Percentiles rank a stretch among this genome's conserved stretches.
phyloP scores from a whole-genome alignment of 2,797 vertebrate species.

The Enteromius trimaculatus region DNA sequence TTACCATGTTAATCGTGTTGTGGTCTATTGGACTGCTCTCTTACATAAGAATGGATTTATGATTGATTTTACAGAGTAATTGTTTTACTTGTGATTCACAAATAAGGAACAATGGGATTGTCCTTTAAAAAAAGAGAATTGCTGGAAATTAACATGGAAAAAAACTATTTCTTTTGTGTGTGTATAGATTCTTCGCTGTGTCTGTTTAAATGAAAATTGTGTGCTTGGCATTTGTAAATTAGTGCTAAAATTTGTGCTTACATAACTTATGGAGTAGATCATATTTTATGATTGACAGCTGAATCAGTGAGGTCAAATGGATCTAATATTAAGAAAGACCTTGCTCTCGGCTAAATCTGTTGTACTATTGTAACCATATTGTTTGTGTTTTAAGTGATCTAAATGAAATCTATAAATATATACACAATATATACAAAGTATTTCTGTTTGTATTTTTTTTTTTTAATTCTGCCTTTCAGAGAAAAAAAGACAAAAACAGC shows the following conservation, averaged over 20 bases:
- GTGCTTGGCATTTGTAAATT: conserved; percentile 62
- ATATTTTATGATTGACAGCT: conserved; percentile 61
- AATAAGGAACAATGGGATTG: background rate
- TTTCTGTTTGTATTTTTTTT: conserved; percentile 5
- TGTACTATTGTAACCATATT: conserved; percentile 57
- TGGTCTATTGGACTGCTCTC: background rate
- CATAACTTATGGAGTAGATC: conserved; percentile 53
- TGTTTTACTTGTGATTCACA: background rate
- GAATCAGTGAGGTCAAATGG: conserved; percentile 62
- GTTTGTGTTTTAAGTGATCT: conserved; percentile 69
- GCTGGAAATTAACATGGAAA: background rate
- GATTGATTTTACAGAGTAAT: background rate
- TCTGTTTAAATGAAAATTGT: conserved; percentile 53
- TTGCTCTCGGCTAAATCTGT: conserved; percentile 65
- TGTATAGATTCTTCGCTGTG: conserved; percentile 35
- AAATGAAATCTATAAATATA: conserved; percentile 64
- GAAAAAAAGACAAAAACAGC: background rate
- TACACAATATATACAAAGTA: background rate
- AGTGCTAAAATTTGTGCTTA: conserved; percentile 49
- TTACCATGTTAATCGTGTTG: background rate
- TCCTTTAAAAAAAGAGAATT: background rate
- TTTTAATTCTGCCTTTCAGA: background rate
- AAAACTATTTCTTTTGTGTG: conserved; percentile 28
- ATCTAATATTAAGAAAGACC: conserved; percentile 69
- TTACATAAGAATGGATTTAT: background rate